Evolutionary conservation across 2,797 vertebrate genomes (phyloP), one percentile per base, ranked within the genome.

Genomic region (Notamacropus eugenii): DNA sequence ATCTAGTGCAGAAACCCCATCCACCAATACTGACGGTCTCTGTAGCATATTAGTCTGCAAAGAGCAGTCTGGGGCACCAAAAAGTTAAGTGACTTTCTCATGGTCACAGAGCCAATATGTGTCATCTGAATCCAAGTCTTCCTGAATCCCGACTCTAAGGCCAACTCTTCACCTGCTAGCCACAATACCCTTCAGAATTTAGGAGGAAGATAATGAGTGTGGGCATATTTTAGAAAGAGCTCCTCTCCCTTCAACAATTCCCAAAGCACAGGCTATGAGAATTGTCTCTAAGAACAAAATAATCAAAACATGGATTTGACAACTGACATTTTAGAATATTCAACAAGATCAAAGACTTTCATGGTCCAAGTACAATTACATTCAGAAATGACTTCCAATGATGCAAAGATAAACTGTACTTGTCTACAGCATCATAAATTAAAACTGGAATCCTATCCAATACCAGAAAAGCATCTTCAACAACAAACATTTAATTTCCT

Each of bases 241-340:
- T 96, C 92, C 97, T 97, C 93, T 92, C 96, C 93, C 97, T 97
- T 97, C 93, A 91, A 97, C 97, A 98, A 96, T 91, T 97, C 97
- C 97, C 97, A 9, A 96, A 90, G 92, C 19, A 54, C 2, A 28
- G 34, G 93, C 95, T 29, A 10, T 55, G 57, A 96, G 58, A 96
- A 97, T 93, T 93, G 82, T 27, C 55, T 91, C 94, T 55, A 59
- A 67, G 94, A 90, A 93, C 93, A 91, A 58, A 93, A 74, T 2
- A 96, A 93, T 95, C 90, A 95, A 87, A 98, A 92, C 92, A 95
- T 5, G 57, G 92, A 96, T 34, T 95, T 82, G 56, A 96, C 56
- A 97, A 97, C 95, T 14, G 34, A 97, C 95, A 97, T 93, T 92
- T 91, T 29, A 55, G 97, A 96, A 97, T 0, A 91, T 95, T 57